phyloP scores from a whole-genome alignment of 2,888 invertebrate species.

The Lutraria lutraria region DNA sequence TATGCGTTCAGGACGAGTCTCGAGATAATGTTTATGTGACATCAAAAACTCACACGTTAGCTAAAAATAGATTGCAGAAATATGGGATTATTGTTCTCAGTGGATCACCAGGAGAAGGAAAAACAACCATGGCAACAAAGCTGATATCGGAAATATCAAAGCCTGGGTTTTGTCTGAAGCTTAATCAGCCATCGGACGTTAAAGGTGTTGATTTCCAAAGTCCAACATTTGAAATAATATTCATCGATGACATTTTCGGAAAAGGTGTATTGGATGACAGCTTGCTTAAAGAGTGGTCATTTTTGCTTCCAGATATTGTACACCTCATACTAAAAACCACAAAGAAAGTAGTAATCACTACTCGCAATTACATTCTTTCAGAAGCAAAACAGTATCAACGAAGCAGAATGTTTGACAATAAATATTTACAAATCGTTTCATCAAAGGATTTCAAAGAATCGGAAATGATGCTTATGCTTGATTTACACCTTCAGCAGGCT shows the following conservation, averaged over 20 bases:
- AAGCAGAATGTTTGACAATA: constrained; percentile 32
- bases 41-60: not conserved
- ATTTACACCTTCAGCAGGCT: constrained; percentile 25
- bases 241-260: constrained; percentile 63
- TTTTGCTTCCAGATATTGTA: constrained; percentile 32
- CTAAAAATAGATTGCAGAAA: constrained; percentile 28
- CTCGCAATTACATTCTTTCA: constrained; percentile 56
- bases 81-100: constrained; percentile 40
- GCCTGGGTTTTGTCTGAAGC: constrained; percentile 37
- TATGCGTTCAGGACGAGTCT: not conserved
- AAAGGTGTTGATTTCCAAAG: constrained; percentile 29
- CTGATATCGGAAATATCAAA: constrained; percentile 31
- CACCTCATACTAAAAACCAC: constrained; percentile 14
- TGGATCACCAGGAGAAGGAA: constrained; percentile 64
- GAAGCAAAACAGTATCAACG: constrained; percentile 34
- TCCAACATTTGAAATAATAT: constrained; percentile 25
- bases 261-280: constrained; percentile 49
- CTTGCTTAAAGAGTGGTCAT: constrained; percentile 46
- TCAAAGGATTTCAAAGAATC: constrained; percentile 42
- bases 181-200: constrained; percentile 49
- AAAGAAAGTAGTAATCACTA: constrained; percentile 47
- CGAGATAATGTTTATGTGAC: not conserved
- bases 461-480: constrained; percentile 45
- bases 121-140: constrained; percentile 53
- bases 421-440: constrained; percentile 47